Percentiles rank a stretch among this genome's conserved stretches.
Conservation (phyloP, 2,113 vertebrate species). For the Ptilonorhynchus violaceus region DNA sequence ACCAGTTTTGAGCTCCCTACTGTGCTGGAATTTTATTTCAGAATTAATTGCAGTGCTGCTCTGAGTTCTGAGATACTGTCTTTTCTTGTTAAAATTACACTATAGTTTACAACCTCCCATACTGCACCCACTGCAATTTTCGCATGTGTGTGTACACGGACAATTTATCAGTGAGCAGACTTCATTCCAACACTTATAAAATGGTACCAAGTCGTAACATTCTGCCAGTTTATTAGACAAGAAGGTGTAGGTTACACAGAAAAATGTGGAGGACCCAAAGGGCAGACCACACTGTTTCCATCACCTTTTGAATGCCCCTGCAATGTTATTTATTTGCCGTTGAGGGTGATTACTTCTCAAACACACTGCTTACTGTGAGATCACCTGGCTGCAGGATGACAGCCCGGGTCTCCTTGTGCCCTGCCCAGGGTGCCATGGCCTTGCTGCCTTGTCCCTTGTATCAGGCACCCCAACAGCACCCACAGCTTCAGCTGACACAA, state of each 20-base stretch:
- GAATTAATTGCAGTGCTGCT: background rate
- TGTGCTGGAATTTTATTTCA: background rate
- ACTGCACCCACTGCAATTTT: background rate
- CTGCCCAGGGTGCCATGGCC: background rate
- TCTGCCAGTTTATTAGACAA: background rate
- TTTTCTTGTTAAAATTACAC: background rate
- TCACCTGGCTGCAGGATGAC: background rate
- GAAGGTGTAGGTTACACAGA: background rate
- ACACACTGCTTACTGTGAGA: background rate
- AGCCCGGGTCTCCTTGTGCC: background rate
- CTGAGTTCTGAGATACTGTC: background rate
- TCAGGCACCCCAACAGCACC: background rate
- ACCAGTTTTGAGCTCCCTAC: background rate
- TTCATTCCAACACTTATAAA: background rate
- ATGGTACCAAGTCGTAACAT: rapidly evolving
- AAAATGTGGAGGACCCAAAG: background rate
- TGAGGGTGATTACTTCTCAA: background rate
- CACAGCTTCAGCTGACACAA: background rate
- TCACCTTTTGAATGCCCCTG: background rate
- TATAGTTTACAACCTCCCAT: background rate
- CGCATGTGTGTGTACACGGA: rapidly evolving
- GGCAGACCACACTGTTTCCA: rapidly evolving
- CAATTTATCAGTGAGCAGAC: background rate
- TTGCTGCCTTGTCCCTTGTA: background rate
- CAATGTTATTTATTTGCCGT: rapidly evolving